phyloP scores from a whole-genome alignment of 2,888 invertebrate species.

The Oligia strigilis region DNA sequence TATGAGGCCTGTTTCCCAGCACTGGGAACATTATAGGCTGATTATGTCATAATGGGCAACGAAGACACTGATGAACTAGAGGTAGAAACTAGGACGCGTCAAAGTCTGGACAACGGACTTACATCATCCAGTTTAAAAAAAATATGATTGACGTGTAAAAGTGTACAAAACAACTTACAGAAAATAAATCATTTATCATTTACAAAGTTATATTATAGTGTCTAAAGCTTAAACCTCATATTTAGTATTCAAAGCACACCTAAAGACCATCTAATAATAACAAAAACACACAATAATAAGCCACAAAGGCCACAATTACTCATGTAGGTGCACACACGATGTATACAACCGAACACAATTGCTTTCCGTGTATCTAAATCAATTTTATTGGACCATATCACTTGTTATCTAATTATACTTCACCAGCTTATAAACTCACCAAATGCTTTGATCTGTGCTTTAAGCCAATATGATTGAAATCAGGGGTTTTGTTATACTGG shows the following conservation, averaged over 20 bases:
- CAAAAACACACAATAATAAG: slow-evolving; percentile 53
- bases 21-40: neutral
- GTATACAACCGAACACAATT: slow-evolving; percentile 61
- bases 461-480: slow-evolving; percentile 13
- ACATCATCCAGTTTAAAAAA: too few species aligned
- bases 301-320: slow-evolving; percentile 51
- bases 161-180: too few species aligned
- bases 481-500: slow-evolving; percentile 72
- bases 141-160: too few species aligned
- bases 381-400: slow-evolving; percentile 84
- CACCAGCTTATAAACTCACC: slow-evolving; percentile 52
- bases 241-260: slow-evolving; percentile 16
- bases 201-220: neutral
- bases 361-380: slow-evolving; percentile 84
- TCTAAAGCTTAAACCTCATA: neutral
- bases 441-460: slow-evolving; percentile 62
- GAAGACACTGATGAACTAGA: neutral
- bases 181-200: neutral
- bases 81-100: neutral
- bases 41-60: neutral
- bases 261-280: slow-evolving; percentile 36
- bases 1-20: neutral
- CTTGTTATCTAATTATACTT: slow-evolving; percentile 84
- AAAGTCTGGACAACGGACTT: neutral
- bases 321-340: slow-evolving; percentile 53